Evolutionary conservation across 2,888 invertebrate species (phyloP).

Genomic region (Gymnosoma rotundatum): DNA sequence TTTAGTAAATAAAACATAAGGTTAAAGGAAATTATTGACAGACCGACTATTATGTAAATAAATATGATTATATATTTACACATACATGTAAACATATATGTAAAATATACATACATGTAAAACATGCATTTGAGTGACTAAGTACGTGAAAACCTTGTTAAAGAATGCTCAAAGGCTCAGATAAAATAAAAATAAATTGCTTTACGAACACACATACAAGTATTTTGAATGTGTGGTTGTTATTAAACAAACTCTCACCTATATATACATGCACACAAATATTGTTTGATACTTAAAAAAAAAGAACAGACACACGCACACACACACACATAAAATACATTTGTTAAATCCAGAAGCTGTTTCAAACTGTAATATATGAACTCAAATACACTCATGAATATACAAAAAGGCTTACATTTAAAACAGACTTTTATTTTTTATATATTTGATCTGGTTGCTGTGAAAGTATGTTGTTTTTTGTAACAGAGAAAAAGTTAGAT

Average conservation of each 20-base stretch:
- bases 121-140: constrained; percentile 1
- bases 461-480: constrained; percentile 33
- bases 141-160: constrained; percentile 48
- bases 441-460: not conserved
- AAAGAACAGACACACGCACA: not conserved
- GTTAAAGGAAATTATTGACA: constrained; percentile 18
- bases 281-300: constrained; percentile 3
- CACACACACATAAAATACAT: no score
- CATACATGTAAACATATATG: not conserved
- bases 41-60: not conserved
- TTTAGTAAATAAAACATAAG: constrained; percentile 44
- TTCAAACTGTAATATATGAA: not conserved
- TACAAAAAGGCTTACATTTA: constrained; percentile 11
- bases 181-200: constrained; percentile 53
- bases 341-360: not conserved
- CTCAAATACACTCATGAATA: not conserved
- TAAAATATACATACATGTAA: not conserved
- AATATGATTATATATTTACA: not conserved
- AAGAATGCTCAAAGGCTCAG: constrained; percentile 63
- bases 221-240: not conserved
- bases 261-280: constrained; percentile 25
- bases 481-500: not conserved
- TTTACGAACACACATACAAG: not conserved
- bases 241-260: not conserved
- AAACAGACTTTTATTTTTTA: not conserved